These are phyloP conservation scores for Apodemus agrarius DNA, from an alignment of 2,797 vertebrate species.

Conservation along the genomic window DNA sequence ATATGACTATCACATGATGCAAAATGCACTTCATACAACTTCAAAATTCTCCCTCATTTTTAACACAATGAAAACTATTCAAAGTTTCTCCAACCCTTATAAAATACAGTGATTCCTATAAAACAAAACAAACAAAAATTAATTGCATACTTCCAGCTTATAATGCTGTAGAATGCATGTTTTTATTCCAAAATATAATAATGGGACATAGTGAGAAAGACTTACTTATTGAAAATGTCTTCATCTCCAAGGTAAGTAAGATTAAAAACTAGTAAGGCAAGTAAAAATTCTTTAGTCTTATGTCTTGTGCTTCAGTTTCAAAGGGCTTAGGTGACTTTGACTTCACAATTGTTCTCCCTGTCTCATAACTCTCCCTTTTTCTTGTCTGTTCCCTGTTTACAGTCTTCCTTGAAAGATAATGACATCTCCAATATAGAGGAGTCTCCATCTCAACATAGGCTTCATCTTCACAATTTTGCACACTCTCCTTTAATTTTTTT, in stretches of 20 bases:
- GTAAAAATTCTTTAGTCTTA: neutral
- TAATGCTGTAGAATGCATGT: neutral
- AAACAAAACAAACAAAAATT: neutral
- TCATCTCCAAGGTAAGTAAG: neutral
- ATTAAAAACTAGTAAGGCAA: neutral
- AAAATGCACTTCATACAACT: neutral
- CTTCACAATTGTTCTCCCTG: neutral
- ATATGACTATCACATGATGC: neutral
- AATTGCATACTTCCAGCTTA: neutral
- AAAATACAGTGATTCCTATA: neutral
- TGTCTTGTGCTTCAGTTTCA: neutral
- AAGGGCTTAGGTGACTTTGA: neutral
- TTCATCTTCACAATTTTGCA: neutral
- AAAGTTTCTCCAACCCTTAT: neutral
- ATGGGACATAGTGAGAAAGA: neutral
- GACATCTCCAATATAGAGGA: neutral
- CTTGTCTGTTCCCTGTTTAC: neutral
- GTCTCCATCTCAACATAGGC: neutral
- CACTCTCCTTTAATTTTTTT: neutral
- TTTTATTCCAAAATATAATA: neutral
- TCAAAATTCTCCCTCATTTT: neutral
- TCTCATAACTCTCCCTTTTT: neutral
- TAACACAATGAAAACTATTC: neutral
- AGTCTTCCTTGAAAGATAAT: neutral
- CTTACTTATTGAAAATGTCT: neutral